phyloP scores from a whole-genome alignment of 2,113 vertebrate genomes.

The Percopsis transmontana region DNA sequence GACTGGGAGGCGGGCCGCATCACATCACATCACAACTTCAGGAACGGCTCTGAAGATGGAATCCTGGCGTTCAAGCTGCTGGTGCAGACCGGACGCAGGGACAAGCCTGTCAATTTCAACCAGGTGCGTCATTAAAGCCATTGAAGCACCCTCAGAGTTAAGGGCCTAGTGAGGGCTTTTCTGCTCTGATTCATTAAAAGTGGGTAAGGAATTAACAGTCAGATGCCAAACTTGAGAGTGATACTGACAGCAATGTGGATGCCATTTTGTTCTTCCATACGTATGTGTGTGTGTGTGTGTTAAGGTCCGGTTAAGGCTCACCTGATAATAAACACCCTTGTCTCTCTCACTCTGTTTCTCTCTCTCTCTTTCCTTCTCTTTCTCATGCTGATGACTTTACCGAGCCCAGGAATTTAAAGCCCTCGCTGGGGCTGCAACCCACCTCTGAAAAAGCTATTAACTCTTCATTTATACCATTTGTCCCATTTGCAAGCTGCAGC shows the following conservation, averaged over 20 bases:
- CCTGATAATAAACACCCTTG: constrained; percentile 41
- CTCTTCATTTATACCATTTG: constrained; percentile 65
- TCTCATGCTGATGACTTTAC: constrained; percentile 74
- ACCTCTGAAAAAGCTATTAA: constrained; percentile 80
- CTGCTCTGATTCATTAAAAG: neutral
- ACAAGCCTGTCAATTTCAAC: constrained; percentile 89
- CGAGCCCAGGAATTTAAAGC: constrained; percentile 78
- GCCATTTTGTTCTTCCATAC: neutral
- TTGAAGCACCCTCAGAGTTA: neutral
- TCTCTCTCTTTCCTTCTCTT: constrained; percentile 28
- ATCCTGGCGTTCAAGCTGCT: constrained; percentile 95
- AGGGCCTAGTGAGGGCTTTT: neutral
- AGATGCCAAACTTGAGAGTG: neutral
- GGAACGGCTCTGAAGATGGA: constrained; percentile 92
- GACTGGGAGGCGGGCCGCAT: constrained; percentile 94
- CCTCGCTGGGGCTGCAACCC: constrained; percentile 69
- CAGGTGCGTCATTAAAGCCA: constrained; percentile 52
- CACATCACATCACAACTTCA: constrained; percentile 84
- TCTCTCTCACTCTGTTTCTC: constrained; percentile 4
- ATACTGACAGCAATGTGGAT: neutral
- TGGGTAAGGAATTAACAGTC: neutral
- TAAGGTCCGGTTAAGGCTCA: constrained; percentile 40
- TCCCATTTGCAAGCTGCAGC: constrained; percentile 59
- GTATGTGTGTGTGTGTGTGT: constrained; percentile 1
- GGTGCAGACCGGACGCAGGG: constrained; percentile 92